Percentiles rank a stretch among this genome's conserved stretches.
Conservation (phyloP, 2,797 vertebrate species). For the Sebastes flavidus region DNA sequence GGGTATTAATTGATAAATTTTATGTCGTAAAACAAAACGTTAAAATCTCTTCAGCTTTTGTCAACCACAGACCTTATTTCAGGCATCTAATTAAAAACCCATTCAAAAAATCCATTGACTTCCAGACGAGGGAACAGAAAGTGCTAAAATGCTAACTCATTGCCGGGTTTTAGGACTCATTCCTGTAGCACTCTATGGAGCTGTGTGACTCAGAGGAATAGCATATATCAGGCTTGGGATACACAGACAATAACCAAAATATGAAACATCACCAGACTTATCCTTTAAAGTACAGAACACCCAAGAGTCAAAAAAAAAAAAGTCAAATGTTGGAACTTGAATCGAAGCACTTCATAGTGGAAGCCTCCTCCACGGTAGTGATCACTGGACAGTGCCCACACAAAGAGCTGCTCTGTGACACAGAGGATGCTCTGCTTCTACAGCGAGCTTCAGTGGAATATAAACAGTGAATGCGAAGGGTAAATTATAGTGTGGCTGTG, state of each 20-base stretch:
- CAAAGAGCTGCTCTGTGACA: slow-evolving; percentile 30
- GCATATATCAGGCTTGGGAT: background rate
- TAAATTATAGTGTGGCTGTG: slow-evolving; percentile 69
- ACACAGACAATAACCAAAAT: background rate
- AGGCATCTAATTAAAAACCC: too few relatives aligned
- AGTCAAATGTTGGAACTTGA: background rate
- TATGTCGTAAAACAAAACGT: too few relatives aligned
- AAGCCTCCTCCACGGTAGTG: background rate
- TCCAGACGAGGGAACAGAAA: too few relatives aligned
- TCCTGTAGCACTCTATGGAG: too few relatives aligned
- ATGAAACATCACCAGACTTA: background rate
- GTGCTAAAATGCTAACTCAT: too few relatives aligned
- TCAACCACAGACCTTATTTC: too few relatives aligned
- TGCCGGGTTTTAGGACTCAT: too few relatives aligned
- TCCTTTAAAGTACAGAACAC: background rate
- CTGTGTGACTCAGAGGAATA: background rate
- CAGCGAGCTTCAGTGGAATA: slow-evolving; percentile 19
- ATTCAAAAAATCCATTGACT: too few relatives aligned
- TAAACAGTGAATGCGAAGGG: slow-evolving; percentile 58
- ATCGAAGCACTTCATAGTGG: background rate
- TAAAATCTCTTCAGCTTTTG: too few relatives aligned
- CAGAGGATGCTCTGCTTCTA: slow-evolving; percentile 28
- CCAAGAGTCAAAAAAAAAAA: too few relatives aligned
- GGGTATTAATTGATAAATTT: too few relatives aligned
- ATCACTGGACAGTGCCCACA: slow-evolving; percentile 1